Percentiles rank a stretch among this genome's conserved stretches.
These are phyloP conservation scores for Athalia cordata DNA, from an alignment of 2,888 invertebrate species.

Conservation along the genomic window DNA sequence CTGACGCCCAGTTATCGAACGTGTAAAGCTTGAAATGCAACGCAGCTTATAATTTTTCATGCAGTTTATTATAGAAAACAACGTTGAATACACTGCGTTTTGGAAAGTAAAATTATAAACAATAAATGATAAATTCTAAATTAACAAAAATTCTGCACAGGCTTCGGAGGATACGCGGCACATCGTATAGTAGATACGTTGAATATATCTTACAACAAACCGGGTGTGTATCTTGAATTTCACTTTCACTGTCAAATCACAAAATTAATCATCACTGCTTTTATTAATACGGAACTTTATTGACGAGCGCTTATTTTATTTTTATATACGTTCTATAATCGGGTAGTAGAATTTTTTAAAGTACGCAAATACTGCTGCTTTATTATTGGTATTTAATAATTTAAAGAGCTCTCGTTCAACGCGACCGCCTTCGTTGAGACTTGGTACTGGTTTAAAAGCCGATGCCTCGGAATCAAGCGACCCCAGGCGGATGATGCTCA, in stretches of 20 bases:
- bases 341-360: background rate
- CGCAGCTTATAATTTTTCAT: no score
- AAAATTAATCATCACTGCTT: constrained; percentile 54
- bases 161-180: constrained; percentile 8
- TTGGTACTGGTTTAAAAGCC: constrained; percentile 62
- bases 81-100: background rate
- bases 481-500: constrained; percentile 3
- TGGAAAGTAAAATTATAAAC: no score
- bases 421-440: constrained; percentile 65
- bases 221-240: constrained; percentile 51
- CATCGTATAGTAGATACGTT: background rate
- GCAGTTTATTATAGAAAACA: background rate
- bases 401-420: constrained; percentile 57
- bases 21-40: background rate
- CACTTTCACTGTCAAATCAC: constrained; percentile 66
- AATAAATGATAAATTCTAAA: no score
- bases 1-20: constrained; percentile 35
- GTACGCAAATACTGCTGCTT: constrained; percentile 24
- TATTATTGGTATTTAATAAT: constrained; percentile 36
- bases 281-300: constrained; percentile 15
- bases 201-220: constrained; percentile 26
- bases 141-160: background rate
- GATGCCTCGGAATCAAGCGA: constrained; percentile 15
- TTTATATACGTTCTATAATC: background rate
- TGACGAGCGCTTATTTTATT: constrained; percentile 8